Percentiles rank a stretch among this genome's conserved stretches.
These are phyloP conservation scores for Eulacestoma nigropectus DNA, from an alignment of 2,113 vertebrate genomes.

Conservation along the genomic window DNA sequence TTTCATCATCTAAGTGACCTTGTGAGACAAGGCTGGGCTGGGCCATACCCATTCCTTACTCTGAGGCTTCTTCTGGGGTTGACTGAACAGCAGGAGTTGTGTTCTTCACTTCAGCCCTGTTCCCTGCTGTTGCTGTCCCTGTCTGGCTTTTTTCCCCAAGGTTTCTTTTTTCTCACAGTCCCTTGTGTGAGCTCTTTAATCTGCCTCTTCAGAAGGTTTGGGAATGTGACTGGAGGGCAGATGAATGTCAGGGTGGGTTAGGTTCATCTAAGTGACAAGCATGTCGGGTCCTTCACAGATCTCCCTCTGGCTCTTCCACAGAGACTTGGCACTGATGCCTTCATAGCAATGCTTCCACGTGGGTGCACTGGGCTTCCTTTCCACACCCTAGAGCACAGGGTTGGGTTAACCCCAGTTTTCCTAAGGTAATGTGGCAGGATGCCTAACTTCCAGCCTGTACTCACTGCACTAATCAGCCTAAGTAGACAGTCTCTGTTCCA, in stretches of 20 bases:
- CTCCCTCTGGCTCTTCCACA: not conserved
- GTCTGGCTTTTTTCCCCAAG: not conserved
- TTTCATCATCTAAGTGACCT: not conserved
- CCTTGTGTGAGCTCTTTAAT: not conserved
- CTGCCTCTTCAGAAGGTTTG: not conserved
- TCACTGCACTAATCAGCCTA: not conserved
- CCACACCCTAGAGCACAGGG: not conserved
- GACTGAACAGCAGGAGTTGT: not conserved
- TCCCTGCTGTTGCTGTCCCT: not conserved
- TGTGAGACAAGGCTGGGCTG: not conserved
- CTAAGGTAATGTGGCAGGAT: not conserved
- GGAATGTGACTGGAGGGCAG: not conserved
- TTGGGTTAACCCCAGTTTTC: not conserved
- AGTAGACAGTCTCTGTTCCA: not conserved
- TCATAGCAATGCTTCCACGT: rapidly evolving
- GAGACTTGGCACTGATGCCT: not conserved
- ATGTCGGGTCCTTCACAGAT: not conserved
- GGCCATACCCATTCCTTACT: not conserved
- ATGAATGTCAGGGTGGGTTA: not conserved
- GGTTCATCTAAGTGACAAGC: not conserved
- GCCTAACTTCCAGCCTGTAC: not conserved
- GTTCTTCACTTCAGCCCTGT: not conserved
- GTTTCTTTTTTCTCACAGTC: not conserved
- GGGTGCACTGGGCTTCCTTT: not conserved
- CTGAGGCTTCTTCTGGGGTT: not conserved